phyloP scores from a whole-genome alignment of 2,888 invertebrate species.

The Germaria angustata region DNA sequence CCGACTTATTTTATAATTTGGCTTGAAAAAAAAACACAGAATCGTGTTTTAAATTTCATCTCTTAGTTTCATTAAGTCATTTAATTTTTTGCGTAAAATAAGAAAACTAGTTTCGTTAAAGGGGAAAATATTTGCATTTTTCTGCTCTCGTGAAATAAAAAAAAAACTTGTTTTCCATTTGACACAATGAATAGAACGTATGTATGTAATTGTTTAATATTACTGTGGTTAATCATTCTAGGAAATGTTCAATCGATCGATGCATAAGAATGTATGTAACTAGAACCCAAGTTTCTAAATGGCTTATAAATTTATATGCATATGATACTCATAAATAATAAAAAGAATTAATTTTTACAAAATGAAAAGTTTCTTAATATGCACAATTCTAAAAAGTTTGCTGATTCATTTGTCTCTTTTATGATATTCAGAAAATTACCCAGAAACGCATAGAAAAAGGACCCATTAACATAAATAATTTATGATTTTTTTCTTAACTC shows the following conservation, averaged over 20 bases:
- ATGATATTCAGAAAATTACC: conserved; percentile 10
- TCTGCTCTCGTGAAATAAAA: neutral
- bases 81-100: too few relatives aligned
- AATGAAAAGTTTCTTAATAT: too few relatives aligned
- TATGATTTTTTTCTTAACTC: neutral
- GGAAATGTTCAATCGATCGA: conserved; percentile 4
- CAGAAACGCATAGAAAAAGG: neutral
- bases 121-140: neutral
- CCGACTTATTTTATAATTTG: too few relatives aligned
- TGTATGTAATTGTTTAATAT: neutral
- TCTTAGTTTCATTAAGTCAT: too few relatives aligned
- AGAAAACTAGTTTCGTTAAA: neutral
- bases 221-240: conserved; percentile 9
- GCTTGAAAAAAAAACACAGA: too few relatives aligned
- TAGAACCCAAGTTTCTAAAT: neutral
- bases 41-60: too few relatives aligned
- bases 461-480: neutral
- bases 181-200: neutral
- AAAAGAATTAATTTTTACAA: too few relatives aligned
- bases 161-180: conserved; percentile 21
- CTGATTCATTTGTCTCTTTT: too few relatives aligned
- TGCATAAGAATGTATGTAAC: neutral
- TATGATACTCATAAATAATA: too few relatives aligned
- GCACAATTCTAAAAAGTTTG: too few relatives aligned
- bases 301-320: neutral